Evolutionary conservation across 2,888 invertebrate genomes (phyloP), one percentile per base, ranked within the genome.

Genomic region (Boloria selene): DNA sequence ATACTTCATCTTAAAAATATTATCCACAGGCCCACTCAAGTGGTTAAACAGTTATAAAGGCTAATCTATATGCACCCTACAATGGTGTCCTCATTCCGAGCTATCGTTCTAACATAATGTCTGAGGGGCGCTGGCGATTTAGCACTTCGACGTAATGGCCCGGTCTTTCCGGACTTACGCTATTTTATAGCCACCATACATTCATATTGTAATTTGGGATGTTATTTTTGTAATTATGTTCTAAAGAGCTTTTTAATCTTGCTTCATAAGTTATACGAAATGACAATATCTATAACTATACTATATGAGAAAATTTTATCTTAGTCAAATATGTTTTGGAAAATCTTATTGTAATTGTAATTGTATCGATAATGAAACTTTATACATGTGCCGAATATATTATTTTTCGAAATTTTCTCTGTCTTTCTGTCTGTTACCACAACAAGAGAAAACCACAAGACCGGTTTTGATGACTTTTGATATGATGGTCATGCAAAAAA

Each of bases 141-240:
- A 79, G 79, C 83, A 79, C 85, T 84, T 79, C 72, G 71, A 75
- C 67, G 76, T 87, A 88, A 90, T 88, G 89, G 85, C 68, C 75
- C 80, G 77, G 58, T 67, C 74, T 76, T 85, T 90, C 89, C 89
- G 85, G 76, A 68, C 70, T 67, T 68, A 70, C 72, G 70, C 75
- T 74, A 73, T 73, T 77, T 77, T 77, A 77, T 77, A 71, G 75
- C 73, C 72, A 74, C 73, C 71, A 69, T 68, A 52, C 70, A 72
- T 73, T 74, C 70, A 70, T 71, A 72, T 72, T 74, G 67, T 74
- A 74, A 75, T 73, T 71, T 72, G 51, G 68, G 45, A 68, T 70
- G 59, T 64, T 70, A 65, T 65, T 69, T 38, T 63, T 64, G 45
- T 69, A 63, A 65, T 55, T 50, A 42, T 64, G 47, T 16, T 31